Conservation (phyloP, 1,140 invertebrate species). For the Aphaenogaster ashmeadi region DNA sequence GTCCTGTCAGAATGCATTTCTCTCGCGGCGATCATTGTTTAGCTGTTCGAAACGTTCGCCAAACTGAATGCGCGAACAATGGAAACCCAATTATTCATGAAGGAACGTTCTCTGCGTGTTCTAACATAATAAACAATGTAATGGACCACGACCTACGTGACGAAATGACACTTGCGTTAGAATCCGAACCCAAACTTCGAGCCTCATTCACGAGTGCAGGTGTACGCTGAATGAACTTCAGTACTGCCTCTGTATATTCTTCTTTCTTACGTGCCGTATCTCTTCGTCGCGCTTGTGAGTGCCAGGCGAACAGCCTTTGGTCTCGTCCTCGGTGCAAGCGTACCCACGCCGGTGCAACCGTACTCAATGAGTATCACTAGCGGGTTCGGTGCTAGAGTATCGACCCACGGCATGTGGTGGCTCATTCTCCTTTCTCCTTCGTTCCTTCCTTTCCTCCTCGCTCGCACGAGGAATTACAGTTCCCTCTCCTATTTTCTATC, state of each 20-base stretch:
- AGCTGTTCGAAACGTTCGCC: background rate
- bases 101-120: background rate
- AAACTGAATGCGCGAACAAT: constrained; percentile 2
- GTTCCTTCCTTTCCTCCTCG: constrained; percentile 43
- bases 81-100: background rate
- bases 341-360: constrained; percentile 70
- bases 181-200: constrained; percentile 57
- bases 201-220: constrained; percentile 59
- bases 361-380: constrained; percentile 60
- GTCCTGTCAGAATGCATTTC: constrained; percentile 10
- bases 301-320: constrained; percentile 15
- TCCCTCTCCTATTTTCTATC: constrained; percentile 43
- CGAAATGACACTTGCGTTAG: constrained; percentile 34
- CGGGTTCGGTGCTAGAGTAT: constrained; percentile 80
- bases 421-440: constrained; percentile 72
- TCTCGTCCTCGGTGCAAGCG: constrained; percentile 11
- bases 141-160: background rate
- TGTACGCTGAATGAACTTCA: constrained; percentile 3
- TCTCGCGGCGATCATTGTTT: background rate
- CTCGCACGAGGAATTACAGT: constrained; percentile 24
- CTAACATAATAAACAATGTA: background rate
- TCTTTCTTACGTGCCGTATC: background rate
- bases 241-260: background rate
- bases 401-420: constrained; percentile 78
- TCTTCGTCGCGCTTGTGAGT: background rate